Base-by-base conservation (phyloP, 37 sponge, comb jelly and placozoan species). In the Aphrocallistes beatrix region DNA sequence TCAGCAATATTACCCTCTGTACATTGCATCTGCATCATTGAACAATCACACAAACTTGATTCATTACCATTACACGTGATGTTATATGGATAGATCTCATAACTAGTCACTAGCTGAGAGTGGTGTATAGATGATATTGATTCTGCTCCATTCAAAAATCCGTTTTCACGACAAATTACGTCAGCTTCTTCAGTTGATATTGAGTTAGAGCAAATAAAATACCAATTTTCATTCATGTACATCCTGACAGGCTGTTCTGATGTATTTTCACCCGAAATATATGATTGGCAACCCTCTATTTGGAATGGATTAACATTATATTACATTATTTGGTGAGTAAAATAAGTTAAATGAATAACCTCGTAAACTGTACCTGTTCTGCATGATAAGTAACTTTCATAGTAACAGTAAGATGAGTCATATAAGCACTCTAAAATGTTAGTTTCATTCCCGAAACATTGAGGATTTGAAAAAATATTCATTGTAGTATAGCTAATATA, bases 281-380 rank as follows among this genome's bases (percentile, higher is more conserved):
- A 60, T 8, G 75, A 60, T 60, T 60, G 32, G 34, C 75, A 60
- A 28, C 75, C 75, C 34, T 60, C 75, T 60, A 60, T 32, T 19
- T 21, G n/a, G 21, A 60, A 42, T 42, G 13, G 6, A 42, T 13
- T 42, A 42, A 42, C 13, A 42, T 42, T 16, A 13, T 42, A 42
- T 16, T 42, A n/a, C n/a, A n/a, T n/a, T n/a, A n/a, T n/a, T n/a
- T n/a, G n/a, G n/a, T n/a, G n/a, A n/a, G n/a, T n/a, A n/a, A n/a
- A n/a, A n/a, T n/a, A n/a, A n/a, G n/a, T n/a, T n/a, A n/a, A n/a
- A n/a, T n/a, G n/a, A n/a, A n/a, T n/a, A n/a, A n/a, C n/a, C n/a
- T n/a, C n/a, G n/a, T n/a, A n/a, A n/a, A n/a, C n/a, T n/a, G n/a
- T 60, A 60, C 75, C 75, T 60, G 75, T 60, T 28, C 75, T 60